Evolutionary conservation across 2,888 invertebrate species (phyloP).

Genomic region (Hirtodrosophila trivittata): DNA sequence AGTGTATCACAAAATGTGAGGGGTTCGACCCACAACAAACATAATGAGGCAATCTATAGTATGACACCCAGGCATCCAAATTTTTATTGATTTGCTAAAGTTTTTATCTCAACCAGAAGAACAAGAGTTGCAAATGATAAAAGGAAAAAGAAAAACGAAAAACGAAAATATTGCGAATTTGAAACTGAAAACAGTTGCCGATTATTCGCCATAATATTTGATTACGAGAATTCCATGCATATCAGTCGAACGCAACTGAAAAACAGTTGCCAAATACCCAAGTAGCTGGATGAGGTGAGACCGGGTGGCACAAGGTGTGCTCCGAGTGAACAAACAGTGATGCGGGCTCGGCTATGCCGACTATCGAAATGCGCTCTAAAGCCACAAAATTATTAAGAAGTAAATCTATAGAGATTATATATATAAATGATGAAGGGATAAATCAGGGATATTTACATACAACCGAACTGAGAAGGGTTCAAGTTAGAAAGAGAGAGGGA

Average conservation of each 20-base stretch:
- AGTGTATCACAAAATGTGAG: neutral
- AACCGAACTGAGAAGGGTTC: too few relatives aligned
- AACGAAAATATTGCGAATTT: conserved; percentile 50
- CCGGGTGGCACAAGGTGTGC: neutral
- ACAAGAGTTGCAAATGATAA: conserved; percentile 8
- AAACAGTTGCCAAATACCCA: conserved; percentile 13
- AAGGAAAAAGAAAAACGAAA: conserved; percentile 8
- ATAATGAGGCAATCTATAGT: conserved; percentile 49
- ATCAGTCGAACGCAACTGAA: conserved; percentile 42
- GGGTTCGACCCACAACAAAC: conserved; percentile 25
- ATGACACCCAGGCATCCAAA: conserved; percentile 1
- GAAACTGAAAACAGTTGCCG: conserved; percentile 68
- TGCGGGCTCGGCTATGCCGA: neutral
- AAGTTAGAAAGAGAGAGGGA: too few relatives aligned
- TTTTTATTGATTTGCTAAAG: conserved; percentile 32
- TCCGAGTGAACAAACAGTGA: neutral
- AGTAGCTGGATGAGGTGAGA: too few relatives aligned
- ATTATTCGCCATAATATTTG: conserved; percentile 62
- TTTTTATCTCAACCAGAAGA: conserved; percentile 41
- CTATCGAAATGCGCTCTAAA: conserved; percentile 4
- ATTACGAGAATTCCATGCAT: conserved; percentile 53
- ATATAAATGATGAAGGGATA: neutral
- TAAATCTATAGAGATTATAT: neutral
- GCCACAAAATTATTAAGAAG: too few relatives aligned
- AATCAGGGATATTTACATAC: too few relatives aligned